Conservation (phyloP, 2,797 vertebrate species). For the Megaceryle alcyon region DNA sequence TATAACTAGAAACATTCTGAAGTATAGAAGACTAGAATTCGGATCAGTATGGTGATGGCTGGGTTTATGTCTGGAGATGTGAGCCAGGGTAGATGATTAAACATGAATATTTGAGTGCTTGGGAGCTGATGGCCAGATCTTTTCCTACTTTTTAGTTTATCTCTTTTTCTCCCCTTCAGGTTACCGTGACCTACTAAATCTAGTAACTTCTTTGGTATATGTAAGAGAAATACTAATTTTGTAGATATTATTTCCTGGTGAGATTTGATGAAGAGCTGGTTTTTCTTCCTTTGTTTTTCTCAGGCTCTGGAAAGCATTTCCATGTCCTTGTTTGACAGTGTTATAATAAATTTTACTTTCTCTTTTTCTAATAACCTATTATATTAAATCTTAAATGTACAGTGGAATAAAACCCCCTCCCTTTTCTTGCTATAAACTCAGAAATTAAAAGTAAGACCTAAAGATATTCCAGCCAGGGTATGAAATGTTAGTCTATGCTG, state of each 20-base stretch:
- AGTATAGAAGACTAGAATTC: neutral
- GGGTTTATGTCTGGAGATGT: neutral
- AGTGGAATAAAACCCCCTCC: neutral
- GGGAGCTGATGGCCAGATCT: neutral
- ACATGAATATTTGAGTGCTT: neutral
- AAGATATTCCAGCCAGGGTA: neutral
- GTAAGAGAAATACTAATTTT: neutral
- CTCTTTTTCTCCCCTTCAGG: neutral
- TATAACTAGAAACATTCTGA: neutral
- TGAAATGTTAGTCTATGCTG: neutral
- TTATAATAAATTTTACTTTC: neutral
- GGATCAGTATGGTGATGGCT: neutral
- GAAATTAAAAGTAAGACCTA: neutral
- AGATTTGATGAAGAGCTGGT: neutral
- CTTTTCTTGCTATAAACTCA: neutral
- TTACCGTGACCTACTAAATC: neutral
- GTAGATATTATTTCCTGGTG: neutral
- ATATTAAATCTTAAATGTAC: neutral
- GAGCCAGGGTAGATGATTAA: neutral
- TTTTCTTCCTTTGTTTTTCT: neutral
- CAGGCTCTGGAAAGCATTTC: neutral
- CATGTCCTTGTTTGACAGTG: neutral
- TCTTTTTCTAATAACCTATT: neutral
- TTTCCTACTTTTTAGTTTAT: neutral
- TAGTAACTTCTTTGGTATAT: neutral